phyloP scores from a whole-genome alignment of 1,140 invertebrate species.

The Oreohelix idahoensis region DNA sequence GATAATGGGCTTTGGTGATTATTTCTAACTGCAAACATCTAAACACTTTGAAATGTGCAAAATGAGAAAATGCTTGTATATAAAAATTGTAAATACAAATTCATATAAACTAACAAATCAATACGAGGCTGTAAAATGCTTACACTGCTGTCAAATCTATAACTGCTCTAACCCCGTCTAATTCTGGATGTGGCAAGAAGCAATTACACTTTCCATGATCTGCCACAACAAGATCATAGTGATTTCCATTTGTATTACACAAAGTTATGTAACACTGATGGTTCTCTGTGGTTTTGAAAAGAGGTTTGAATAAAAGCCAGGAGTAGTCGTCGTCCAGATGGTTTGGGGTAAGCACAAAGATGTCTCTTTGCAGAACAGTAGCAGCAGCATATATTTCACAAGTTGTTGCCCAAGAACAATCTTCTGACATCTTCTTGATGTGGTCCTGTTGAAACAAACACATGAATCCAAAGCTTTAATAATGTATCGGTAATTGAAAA shows the following conservation, averaged over 20 bases:
- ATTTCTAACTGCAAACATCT: no score
- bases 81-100: no score
- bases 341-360: slow-evolving; percentile 64
- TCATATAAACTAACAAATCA: no score
- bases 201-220: slow-evolving; percentile 54
- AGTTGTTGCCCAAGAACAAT: slow-evolving; percentile 64
- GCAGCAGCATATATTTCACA: slow-evolving; percentile 67
- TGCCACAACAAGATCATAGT: slow-evolving; percentile 63
- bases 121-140: no score
- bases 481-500: no score
- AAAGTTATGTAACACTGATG: slow-evolving; percentile 56
- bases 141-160: slow-evolving; percentile 56
- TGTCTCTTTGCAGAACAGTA: slow-evolving; percentile 58
- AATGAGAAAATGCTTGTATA: no score
- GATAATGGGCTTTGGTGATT: no score
- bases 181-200: slow-evolving; percentile 46
- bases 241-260: slow-evolving; percentile 66
- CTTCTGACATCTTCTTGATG: slow-evolving; percentile 57
- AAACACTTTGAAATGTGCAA: no score
- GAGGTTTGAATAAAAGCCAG: slow-evolving; percentile 59
- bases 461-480: no score
- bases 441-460: slow-evolving; percentile 47
- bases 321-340: slow-evolving; percentile 54
- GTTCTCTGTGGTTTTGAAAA: slow-evolving; percentile 28
- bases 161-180: slow-evolving; percentile 47